phyloP scores from a whole-genome alignment of 2,113 vertebrate species.

The Struthio camelus region DNA sequence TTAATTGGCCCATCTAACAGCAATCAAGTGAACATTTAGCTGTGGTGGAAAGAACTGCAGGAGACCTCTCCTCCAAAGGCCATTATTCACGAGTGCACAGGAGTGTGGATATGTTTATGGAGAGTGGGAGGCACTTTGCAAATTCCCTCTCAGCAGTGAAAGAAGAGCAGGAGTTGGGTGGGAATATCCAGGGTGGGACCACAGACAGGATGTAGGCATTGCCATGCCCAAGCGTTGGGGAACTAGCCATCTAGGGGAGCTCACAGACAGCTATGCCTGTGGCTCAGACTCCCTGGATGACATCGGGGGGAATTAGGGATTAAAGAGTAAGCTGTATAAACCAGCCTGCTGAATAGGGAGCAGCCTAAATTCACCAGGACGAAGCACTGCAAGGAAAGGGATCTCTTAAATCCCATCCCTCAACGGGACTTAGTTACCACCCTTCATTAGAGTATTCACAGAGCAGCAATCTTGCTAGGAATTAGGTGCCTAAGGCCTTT shows the following conservation, averaged over 20 bases:
- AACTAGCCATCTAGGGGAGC: not conserved
- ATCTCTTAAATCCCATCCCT: not conserved
- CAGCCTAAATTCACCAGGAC: not conserved
- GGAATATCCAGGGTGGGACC: not conserved
- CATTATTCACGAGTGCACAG: constrained; percentile 57
- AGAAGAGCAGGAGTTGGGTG: not conserved
- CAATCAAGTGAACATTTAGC: constrained; percentile 70
- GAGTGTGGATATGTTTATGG: constrained; percentile 15
- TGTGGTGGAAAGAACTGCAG: constrained; percentile 54
- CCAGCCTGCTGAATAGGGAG: not conserved
- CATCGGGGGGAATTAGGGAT: not conserved
- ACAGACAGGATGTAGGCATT: accelerated
- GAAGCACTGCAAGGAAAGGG: not conserved
- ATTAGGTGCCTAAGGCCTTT: not conserved
- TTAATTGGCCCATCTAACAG: constrained; percentile 74
- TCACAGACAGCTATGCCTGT: not conserved
- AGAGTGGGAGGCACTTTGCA: not conserved
- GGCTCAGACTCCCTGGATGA: not conserved
- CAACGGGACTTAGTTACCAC: accelerated
- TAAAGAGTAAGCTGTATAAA: not conserved
- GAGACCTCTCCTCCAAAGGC: constrained; percentile 61
- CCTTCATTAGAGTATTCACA: accelerated
- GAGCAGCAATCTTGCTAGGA: accelerated
- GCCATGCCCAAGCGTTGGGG: accelerated
- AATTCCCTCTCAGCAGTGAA: not conserved